Evolutionary conservation across 1,140 invertebrate genomes (phyloP).

Genomic region (Calliopsis andreniformis): DNA sequence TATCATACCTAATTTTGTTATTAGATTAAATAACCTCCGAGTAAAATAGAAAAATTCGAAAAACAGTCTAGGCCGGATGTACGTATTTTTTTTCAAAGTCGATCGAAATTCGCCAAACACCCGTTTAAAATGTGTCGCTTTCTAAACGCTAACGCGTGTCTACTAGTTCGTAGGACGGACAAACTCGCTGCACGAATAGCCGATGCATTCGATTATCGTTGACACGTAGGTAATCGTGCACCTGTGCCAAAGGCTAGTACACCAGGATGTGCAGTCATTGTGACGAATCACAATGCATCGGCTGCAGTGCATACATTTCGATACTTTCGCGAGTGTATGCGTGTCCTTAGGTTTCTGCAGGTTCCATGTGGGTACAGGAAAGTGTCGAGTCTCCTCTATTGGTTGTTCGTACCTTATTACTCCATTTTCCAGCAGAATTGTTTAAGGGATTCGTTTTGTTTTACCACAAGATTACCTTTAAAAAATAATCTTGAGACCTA

Average conservation of each 20-base stretch:
- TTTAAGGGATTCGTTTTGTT: too few relatives aligned
- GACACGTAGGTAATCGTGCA: conserved; percentile 71
- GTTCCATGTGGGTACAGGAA: conserved; percentile 27
- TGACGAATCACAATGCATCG: conserved; percentile 74
- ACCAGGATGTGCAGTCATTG: conserved; percentile 75
- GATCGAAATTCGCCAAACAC: not conserved
- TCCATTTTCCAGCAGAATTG: too few relatives aligned
- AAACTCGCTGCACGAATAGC: too few relatives aligned
- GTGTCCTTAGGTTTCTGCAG: not conserved
- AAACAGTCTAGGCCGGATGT: not conserved
- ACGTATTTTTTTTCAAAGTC: too few relatives aligned
- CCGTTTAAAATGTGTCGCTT: conserved; percentile 29
- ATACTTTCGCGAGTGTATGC: conserved; percentile 8
- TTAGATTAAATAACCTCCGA: too few relatives aligned
- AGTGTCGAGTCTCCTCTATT: conserved; percentile 9
- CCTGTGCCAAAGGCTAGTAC: conserved; percentile 68
- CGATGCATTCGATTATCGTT: conserved; percentile 63
- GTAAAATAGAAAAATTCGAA: too few relatives aligned
- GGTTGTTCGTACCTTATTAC: too few relatives aligned
- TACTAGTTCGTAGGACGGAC: conserved; percentile 37
- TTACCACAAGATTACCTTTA: too few relatives aligned
- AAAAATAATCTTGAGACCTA: too few relatives aligned
- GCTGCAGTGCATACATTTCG: conserved; percentile 54
- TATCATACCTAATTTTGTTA: too few relatives aligned
- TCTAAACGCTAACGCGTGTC: conserved; percentile 5